A percentile compares a stretch with the other conserved stretches of the same genome.
Evolutionary conservation across 2,888 invertebrate species (phyloP).

Genomic region (Coelogynopora nodosa): DNA sequence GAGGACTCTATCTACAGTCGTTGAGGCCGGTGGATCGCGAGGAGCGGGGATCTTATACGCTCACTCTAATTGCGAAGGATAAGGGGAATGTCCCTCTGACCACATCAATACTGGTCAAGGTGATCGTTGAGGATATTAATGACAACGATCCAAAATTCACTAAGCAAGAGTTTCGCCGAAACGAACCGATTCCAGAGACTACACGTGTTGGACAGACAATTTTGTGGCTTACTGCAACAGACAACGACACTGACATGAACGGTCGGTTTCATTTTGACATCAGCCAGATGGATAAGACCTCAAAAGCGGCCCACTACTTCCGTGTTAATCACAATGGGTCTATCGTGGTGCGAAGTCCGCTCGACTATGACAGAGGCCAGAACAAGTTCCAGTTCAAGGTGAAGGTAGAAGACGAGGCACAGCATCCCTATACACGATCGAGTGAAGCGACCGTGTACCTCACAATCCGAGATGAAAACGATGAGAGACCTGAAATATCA

Average conservation of each 20-base stretch:
- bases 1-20: slow-evolving; percentile 34
- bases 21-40: slow-evolving; percentile 31
- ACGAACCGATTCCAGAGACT: slow-evolving; percentile 33
- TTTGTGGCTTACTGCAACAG: slow-evolving; percentile 24
- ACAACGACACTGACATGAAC: slow-evolving; percentile 35
- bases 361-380: slow-evolving; percentile 35
- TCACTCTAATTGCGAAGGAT: slow-evolving; percentile 35
- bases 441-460: slow-evolving; percentile 37
- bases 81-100: slow-evolving; percentile 30
- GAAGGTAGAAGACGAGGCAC: slow-evolving; percentile 37
- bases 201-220: slow-evolving; percentile 13
- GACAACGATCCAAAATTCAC: slow-evolving; percentile 35
- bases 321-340: slow-evolving; percentile 21
- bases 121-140: slow-evolving; percentile 33
- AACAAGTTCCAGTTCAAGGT: slow-evolving; percentile 39
- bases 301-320: slow-evolving; percentile 38
- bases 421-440: slow-evolving; percentile 21
- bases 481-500: slow-evolving; percentile 36
- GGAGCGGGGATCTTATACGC: slow-evolving; percentile 15
- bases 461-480: slow-evolving; percentile 35
- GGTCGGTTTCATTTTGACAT: slow-evolving; percentile 27
- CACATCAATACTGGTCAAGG: not conserved
- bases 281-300: not conserved
- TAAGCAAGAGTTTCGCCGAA: slow-evolving; percentile 15
- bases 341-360: slow-evolving; percentile 5